These are phyloP conservation scores for Cassiopea xamachana DNA, from an alignment of 30 jellyfish, hydroid and myxozoan species.

Conservation along the genomic window DNA sequence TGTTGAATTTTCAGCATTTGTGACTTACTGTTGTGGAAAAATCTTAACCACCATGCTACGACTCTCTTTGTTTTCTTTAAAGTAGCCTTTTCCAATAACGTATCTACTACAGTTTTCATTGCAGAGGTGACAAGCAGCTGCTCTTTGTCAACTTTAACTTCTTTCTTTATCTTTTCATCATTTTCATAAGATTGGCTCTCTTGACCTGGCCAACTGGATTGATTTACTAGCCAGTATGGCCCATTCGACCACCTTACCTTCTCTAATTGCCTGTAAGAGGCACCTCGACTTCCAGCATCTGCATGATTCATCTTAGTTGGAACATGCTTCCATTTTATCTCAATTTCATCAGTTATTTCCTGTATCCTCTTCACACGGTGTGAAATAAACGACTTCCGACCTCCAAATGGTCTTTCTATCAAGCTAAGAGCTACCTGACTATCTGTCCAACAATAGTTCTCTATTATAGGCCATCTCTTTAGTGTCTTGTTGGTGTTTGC, in stretches of 20 bases:
- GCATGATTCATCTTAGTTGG: too few species aligned
- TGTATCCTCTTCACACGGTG: too few species aligned
- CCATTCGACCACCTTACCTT: not conserved
- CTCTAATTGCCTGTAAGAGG: not conserved
- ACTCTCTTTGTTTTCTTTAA: slow-evolving; percentile 34
- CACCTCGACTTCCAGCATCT: not conserved
- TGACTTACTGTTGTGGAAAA: not conserved
- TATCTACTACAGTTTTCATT: not conserved
- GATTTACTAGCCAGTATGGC: slow-evolving; percentile 38
- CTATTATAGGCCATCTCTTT: slow-evolving; percentile 37
- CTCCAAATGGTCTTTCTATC: too few species aligned
- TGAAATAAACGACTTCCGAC: too few species aligned
- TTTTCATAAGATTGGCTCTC: not conserved
- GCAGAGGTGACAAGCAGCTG: not conserved
- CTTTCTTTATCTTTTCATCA: not conserved
- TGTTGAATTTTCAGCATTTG: not conserved
- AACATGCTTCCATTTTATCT: too few species aligned
- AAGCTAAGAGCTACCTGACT: slow-evolving; percentile 4
- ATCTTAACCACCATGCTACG: slow-evolving; percentile 24
- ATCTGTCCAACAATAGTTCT: slow-evolving; percentile 20
- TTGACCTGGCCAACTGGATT: slow-evolving; percentile 26
- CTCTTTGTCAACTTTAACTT: not conserved
- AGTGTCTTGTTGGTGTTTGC: slow-evolving; percentile 49
- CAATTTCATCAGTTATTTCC: too few species aligned
- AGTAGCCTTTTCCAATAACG: slow-evolving; percentile 1